A percentile compares a stretch with the other conserved stretches of the same genome.
These are phyloP conservation scores for Chinchilla lanigera DNA, from an alignment of 2,113 vertebrate species.

Conservation along the genomic window DNA sequence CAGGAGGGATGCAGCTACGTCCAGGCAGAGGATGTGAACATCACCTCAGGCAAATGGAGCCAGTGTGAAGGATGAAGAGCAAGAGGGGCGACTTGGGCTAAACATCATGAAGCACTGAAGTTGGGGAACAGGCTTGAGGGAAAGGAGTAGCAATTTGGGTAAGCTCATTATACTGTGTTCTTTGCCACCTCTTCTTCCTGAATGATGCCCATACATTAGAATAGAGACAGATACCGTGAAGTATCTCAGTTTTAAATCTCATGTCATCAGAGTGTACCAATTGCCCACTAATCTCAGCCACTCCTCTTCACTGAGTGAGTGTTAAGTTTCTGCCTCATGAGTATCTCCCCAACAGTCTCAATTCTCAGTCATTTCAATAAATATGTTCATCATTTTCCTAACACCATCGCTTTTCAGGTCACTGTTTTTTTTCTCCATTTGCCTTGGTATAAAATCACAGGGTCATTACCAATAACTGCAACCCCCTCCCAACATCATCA, in stretches of 20 bases:
- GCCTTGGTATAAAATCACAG: not conserved
- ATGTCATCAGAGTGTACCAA: not conserved
- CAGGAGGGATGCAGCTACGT: not conserved
- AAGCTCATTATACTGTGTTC: not conserved
- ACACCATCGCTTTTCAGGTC: not conserved
- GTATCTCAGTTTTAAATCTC: not conserved
- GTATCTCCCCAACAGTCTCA: not conserved
- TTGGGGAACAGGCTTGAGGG: not conserved
- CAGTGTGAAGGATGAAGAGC: not conserved
- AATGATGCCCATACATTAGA: not conserved
- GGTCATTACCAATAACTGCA: not conserved
- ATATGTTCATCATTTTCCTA: not conserved
- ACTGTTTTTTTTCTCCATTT: not conserved
- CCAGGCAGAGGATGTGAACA: not conserved
- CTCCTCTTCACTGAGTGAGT: not conserved
- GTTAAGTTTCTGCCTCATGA: not conserved
- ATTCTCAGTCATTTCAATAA: not conserved
- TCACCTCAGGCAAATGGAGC: not conserved
- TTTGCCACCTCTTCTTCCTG: not conserved
- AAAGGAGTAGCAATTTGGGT: not conserved
- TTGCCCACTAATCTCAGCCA: not conserved
- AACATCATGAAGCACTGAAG: not conserved
- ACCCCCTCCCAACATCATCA: not conserved
- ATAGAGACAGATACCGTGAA: not conserved
- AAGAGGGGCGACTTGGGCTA: not conserved